Base-by-base conservation (phyloP, 2,113 vertebrate species). In the Pelecanus crispus region DNA sequence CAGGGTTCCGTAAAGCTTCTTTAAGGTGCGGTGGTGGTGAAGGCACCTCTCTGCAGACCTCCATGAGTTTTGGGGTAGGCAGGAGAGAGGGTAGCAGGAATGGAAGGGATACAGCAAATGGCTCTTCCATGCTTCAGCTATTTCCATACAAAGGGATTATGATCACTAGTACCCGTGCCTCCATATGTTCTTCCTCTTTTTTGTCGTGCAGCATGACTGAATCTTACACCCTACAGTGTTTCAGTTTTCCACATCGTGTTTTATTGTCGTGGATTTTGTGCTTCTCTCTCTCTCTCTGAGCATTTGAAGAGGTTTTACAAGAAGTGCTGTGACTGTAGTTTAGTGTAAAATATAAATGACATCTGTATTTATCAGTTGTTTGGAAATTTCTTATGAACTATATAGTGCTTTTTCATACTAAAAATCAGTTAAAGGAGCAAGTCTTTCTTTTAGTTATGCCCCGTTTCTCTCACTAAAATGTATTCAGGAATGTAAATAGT, bases 121-220 rank as follows among this genome's bases (percentile, higher is more conserved):
- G 34, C 10, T 65, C 32, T 75, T 81, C 34, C 5, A 2, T 72
- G 14, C 32, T 82, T 56, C 28, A 49, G 9, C 26, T 56, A 29
- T 28, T 65, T 53, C 31, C 5, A 2, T 58, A 5, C 0, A 1
- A 40, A 56, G 56, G 26, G 20, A 24, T 50, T 59, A 42, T 45
- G 56, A n/a, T 70, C 3, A 4, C 2, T 52, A 10, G 13, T 44
- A 68, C 16, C 14, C 0, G 0, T 81, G 40, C 29, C 34, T 86
- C 29, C 29, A 0, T 45, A 2, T 10, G 8, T 73, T 71, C 42
- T 86, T 73, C 36, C 22, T 85, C 16, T 86, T 58, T 85, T 77
- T 22, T 79, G 29, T 42, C 2, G 0, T 17, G 26, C 28, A 71
- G 25, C 7, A 2, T 55, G 32, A 47, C 42, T 91, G 73, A 55